A percentile compares a stretch with the other conserved stretches of the same genome.
phyloP scores from a whole-genome alignment of 2,797 vertebrate genomes.

The Lates japonicus region DNA sequence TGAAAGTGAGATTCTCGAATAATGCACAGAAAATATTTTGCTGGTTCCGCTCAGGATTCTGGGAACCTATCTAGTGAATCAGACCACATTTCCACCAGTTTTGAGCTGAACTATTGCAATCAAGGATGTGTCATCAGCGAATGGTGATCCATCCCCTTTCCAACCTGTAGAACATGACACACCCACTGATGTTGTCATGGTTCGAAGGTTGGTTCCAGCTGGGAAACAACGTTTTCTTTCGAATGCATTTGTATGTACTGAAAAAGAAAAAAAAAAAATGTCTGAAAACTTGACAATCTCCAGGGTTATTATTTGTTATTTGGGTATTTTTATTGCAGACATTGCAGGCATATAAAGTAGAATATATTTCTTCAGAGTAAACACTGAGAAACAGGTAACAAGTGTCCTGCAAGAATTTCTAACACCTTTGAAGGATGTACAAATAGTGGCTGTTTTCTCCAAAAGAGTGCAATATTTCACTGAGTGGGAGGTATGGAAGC shows the following conservation, averaged over 20 bases:
- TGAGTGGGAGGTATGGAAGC: conserved; percentile 45
- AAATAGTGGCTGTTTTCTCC: conserved; percentile 39
- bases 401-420: not conserved
- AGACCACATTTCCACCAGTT: no score
- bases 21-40: no score
- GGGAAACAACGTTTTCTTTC: no score
- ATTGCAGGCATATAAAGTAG: not conserved
- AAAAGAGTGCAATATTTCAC: conserved; percentile 28
- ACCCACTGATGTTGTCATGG: no score
- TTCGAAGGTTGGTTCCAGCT: no score
- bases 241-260: no score
- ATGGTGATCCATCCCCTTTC: no score
- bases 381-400: conserved; percentile 16
- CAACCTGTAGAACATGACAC: no score
- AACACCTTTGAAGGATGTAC: conserved; percentile 15
- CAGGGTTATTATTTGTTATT: not conserved
- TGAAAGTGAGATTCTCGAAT: not conserved
- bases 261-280: not conserved
- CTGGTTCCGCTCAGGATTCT: no score
- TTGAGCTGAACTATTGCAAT: no score
- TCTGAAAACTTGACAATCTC: not conserved
- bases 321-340: not conserved
- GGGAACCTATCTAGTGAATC: no score
- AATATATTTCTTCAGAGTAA: not conserved
- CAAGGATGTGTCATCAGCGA: no score